A percentile compares a stretch with the other conserved stretches of the same genome.
Conservation (phyloP, 1,140 invertebrate genomes). For the Cotesia glomerata region DNA sequence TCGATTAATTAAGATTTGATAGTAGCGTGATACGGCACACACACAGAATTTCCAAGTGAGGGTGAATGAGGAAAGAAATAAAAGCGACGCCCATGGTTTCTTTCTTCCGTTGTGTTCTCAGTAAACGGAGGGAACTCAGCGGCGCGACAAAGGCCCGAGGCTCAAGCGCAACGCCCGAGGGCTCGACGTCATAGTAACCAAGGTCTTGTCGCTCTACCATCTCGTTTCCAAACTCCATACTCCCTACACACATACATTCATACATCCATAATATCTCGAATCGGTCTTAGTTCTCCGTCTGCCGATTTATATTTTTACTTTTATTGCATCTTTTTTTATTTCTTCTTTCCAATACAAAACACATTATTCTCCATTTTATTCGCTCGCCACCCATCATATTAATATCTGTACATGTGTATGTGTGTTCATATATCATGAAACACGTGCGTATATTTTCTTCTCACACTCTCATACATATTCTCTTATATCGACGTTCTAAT, state of each 20-base stretch:
- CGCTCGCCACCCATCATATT: no score
- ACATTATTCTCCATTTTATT: no score
- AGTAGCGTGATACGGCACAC: no score
- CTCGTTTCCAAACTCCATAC: background rate
- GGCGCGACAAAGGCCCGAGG: background rate
- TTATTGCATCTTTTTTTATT: background rate
- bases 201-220: background rate
- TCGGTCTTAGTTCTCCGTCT: background rate
- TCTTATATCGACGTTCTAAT: no score
- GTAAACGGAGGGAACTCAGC: background rate
- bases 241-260: constrained; percentile 7
- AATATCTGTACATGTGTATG: no score
- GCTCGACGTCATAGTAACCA: background rate
- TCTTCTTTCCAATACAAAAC: background rate
- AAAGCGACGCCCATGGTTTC: constrained; percentile 16
- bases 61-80: background rate
- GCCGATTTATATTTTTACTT: background rate
- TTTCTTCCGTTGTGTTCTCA: background rate
- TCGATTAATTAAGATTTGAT: no score
- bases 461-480: no score
- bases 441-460: no score
- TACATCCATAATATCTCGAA: background rate
- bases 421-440: no score
- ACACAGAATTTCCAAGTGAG: background rate
- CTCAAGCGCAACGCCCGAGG: background rate